Conservation (phyloP, 2,797 vertebrate genomes). For the Tenualosa thibaudeaui region DNA sequence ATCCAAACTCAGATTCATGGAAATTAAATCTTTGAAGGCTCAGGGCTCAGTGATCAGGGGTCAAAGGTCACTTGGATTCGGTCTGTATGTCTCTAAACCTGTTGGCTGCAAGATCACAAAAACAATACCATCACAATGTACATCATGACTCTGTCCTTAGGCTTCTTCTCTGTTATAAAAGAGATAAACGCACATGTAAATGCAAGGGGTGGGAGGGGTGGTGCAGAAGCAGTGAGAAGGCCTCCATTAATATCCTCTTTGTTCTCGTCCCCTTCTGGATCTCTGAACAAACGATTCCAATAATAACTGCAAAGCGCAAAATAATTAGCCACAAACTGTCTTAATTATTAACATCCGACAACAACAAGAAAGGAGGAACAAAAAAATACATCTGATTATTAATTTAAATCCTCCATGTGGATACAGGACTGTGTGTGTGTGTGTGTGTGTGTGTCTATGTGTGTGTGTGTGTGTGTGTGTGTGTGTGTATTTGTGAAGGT, state of each 20-base stretch:
- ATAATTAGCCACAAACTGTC: conserved; percentile 3
- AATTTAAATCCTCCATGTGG: not conserved
- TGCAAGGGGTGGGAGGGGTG: not conserved
- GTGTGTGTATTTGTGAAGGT: not conserved
- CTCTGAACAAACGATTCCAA: not conserved
- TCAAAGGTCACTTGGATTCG: too few relatives aligned
- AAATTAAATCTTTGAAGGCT: too few relatives aligned
- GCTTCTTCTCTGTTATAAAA: too few relatives aligned
- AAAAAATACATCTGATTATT: not conserved
- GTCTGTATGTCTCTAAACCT: too few relatives aligned
- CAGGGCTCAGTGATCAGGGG: too few relatives aligned
- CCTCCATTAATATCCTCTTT: not conserved
- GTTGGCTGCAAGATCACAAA: too few relatives aligned
- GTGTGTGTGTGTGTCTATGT: conserved; percentile 10
- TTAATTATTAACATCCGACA: not conserved
- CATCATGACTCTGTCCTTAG: not conserved
- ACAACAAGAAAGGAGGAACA: not conserved
- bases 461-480: conserved; percentile 4
- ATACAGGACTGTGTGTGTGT: not conserved
- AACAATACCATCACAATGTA: not conserved
- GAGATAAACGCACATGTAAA: not conserved
- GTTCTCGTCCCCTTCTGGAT: not conserved
- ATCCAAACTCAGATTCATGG: too few relatives aligned
- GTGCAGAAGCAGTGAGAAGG: conserved; percentile 21
- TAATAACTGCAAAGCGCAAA: conserved; percentile 3